Evolutionary conservation across 64 coral and sea anemone genomes (phyloP).

Genomic region (Porites australiensis): DNA sequence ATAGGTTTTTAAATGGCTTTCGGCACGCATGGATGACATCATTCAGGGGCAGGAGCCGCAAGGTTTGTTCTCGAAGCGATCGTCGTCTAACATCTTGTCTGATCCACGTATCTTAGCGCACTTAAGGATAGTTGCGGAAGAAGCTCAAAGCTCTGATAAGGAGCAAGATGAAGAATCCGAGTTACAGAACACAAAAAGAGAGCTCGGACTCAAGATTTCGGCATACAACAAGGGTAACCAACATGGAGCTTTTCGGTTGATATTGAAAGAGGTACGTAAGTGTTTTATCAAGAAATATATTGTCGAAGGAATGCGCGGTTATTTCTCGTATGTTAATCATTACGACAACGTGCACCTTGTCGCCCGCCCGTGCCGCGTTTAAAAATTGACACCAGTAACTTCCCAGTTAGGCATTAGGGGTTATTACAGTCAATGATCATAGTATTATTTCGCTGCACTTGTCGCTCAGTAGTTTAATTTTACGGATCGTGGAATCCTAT

Average conservation of each 20-base stretch:
- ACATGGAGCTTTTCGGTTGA: slow-evolving; percentile 91
- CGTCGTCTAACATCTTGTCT: slow-evolving; percentile 91
- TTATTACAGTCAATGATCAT: background rate
- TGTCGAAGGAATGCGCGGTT: slow-evolving; percentile 20
- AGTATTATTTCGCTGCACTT: background rate
- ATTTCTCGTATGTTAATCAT: slow-evolving; percentile 30
- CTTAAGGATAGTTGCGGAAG: slow-evolving; percentile 93
- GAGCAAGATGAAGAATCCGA: slow-evolving; percentile 87
- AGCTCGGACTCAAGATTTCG: slow-evolving; percentile 91
- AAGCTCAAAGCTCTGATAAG: slow-evolving; percentile 91
- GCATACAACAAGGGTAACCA: slow-evolving; percentile 96
- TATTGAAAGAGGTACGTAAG: slow-evolving; percentile 86
- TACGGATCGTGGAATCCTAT: slow-evolving; percentile 20
- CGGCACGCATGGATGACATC: slow-evolving; percentile 74
- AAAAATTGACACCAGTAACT: background rate
- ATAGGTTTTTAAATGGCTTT: background rate
- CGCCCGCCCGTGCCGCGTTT: background rate
- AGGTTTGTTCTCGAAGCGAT: slow-evolving; percentile 93
- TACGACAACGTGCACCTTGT: background rate
- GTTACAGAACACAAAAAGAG: slow-evolving; percentile 82
- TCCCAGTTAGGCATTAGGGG: background rate
- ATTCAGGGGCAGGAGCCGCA: slow-evolving; percentile 60
- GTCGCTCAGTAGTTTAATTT: background rate
- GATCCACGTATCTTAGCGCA: slow-evolving; percentile 96
- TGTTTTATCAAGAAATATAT: slow-evolving; percentile 27